Base-by-base conservation (phyloP, 2,888 invertebrate genomes). In the Conistra vaccinii region DNA sequence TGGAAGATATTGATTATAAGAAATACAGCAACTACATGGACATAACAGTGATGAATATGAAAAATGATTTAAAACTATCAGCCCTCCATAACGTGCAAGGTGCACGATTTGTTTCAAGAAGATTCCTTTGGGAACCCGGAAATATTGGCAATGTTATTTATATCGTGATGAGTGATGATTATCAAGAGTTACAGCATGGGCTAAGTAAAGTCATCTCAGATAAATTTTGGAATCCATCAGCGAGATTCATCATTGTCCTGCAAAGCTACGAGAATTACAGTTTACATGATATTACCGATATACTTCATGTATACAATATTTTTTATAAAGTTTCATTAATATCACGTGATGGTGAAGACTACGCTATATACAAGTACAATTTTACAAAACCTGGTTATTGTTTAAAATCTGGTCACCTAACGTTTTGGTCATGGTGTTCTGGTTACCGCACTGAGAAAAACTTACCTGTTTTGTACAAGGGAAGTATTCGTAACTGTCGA, bases 201-300 rank as follows among this genome's bases (percentile, higher is more conserved):
- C 70, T 92, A 17, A 60, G 78, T 14, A 35, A 74, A 48, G 69
- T 85, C 5, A 84, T 74, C 72, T 69, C 77, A 6, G 90, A 91
- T 63, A 66, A 10, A 23, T 89, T 86, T 60, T 93, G 91, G 90
- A 90, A 90, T 74, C 90, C 91, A 26, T 53, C 57, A 63, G 89
- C 88, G 26, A 87, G 76, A 51, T 92, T 92, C 65, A 84, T 93
- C 48, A 88, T 93, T 35, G 69, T 89, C 2, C 48, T 91, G 7
- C 68, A 89, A 53, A 65, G 83, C 55, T 45, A 88, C n/a, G 35
- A 51, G 17, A 60, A 78, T 29, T 32, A 81, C 66, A 61, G 80
- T 35, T 63, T 89, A 72, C 23, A 77, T 20, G 67, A 84, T 2
- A 42, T 93, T n/a, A 82, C 84, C 5, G 55, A 79, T 26, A 66